Conservation (phyloP, 1,140 invertebrate genomes). For the Drosophila bocki region DNA sequence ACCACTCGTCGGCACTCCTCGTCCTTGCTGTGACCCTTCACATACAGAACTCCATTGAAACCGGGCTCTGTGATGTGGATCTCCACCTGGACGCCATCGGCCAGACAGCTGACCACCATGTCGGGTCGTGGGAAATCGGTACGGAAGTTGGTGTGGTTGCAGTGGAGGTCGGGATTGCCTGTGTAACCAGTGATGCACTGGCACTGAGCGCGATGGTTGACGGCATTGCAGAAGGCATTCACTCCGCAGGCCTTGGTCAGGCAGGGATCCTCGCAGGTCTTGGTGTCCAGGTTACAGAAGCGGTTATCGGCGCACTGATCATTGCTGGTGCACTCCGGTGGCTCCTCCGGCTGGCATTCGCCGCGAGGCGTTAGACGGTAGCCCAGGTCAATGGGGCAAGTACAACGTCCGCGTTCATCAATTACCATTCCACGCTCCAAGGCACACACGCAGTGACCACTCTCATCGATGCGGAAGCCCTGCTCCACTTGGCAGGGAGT, state of each 20-base stretch:
- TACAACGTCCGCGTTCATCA: conserved; percentile 91
- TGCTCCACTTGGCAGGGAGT: conserved; percentile 89
- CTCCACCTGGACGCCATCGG: conserved; percentile 95
- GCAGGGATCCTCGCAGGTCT: conserved; percentile 92
- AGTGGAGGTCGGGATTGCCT: conserved; percentile 93
- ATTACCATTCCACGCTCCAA: conserved; percentile 90
- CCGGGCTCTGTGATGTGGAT: conserved; percentile 92
- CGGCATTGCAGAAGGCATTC: conserved; percentile 92
- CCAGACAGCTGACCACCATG: conserved; percentile 94
- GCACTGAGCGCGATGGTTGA: conserved; percentile 92
- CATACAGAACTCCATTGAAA: conserved; percentile 96
- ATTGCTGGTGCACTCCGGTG: conserved; percentile 89
- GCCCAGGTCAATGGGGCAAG: conserved; percentile 90
- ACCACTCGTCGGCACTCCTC: conserved; percentile 94
- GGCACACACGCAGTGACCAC: conserved; percentile 92
- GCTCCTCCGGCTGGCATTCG: conserved; percentile 87
- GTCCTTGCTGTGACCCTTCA: conserved; percentile 97
- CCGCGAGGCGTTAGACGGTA: conserved; percentile 89
- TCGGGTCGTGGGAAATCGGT: conserved; percentile 94
- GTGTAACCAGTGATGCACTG: conserved; percentile 92
- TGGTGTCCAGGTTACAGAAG: conserved; percentile 89
- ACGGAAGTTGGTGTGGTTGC: conserved; percentile 87
- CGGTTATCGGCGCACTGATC: conserved; percentile 92
- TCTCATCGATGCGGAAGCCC: conserved; percentile 90
- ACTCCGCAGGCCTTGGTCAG: conserved; percentile 89